Evolutionary conservation across 2,797 vertebrate species (phyloP), one percentile per base, ranked within the genome.

Genomic region (Gambusia yucatana): DNA sequence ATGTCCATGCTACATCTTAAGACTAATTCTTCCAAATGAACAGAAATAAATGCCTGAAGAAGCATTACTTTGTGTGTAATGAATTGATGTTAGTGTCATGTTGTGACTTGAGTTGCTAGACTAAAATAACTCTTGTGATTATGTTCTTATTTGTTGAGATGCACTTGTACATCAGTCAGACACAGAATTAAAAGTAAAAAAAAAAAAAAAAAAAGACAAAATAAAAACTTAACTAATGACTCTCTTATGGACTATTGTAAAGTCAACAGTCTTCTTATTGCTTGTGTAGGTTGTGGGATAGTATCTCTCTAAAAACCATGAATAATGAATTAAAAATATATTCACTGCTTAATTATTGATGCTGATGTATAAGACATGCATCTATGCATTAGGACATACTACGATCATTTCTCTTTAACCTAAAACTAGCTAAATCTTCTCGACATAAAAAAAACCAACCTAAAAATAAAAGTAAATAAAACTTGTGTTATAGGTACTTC

Each of bases 381-480:
- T 22, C 8, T n/a, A 17, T 67, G 17, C 36, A 41, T 25, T 67
- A 41, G 13, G 41, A n/a, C 4, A 41, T 25, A 8, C 4, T n/a
- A 25, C 14, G 9, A n/a, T 25, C 3, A 69, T 41, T 41, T 25
- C 6, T 25, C 11, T 41, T 17, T 43, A 67, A 41, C 20, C 36
- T 67, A 39, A 69, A 69, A 69, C 22, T n/a, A 91, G 89, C 17
- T 7, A 36, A 33, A 36, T 63, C 16, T 2, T 63, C 30, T 17
- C 0, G 2, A 17, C 6, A 33, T 7, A 33, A 61, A 33, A 30
- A 33, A 28, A 59, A 30, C 5, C 6, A 30, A 5, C 1, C 47
- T 50, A 50, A 22, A n/a, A 1, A 28, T 57, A 57, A 13, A 57
- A 57, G 10, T 57, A 28, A 52, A 25, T 52, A 25, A 9, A 52